phyloP scores from a whole-genome alignment of 2,797 vertebrate genomes.

The Notolepis coatsorum region DNA sequence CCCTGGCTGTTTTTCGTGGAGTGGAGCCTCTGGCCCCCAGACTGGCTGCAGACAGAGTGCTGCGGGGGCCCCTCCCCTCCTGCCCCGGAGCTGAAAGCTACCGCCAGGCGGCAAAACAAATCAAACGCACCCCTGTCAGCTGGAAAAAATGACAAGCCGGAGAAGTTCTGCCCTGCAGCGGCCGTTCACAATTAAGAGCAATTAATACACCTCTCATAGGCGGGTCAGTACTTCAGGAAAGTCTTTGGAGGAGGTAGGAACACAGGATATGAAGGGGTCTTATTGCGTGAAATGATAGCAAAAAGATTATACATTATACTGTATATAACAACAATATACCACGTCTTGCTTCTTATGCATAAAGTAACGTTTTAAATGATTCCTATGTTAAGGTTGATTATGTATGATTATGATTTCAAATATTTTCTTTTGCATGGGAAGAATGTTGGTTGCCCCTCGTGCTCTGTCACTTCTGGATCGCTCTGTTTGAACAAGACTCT shows the following conservation, averaged over 20 bases:
- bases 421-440: constrained; percentile 46
- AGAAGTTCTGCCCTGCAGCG: constrained; percentile 76
- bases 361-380: constrained; percentile 34
- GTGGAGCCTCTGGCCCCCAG: constrained; percentile 64
- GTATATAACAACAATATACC: too few species aligned
- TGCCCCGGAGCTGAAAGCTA: constrained; percentile 71
- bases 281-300: constrained; percentile 1
- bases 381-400: constrained; percentile 34
- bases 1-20: too few species aligned
- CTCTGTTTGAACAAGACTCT: constrained; percentile 59
- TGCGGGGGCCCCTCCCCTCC: constrained; percentile 62
- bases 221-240: constrained; percentile 61
- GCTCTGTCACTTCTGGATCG: constrained; percentile 54
- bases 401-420: constrained; percentile 47
- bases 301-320: too few species aligned
- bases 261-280: neutral
- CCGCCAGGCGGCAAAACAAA: constrained; percentile 67
- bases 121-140: constrained; percentile 59
- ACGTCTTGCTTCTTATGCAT: too few species aligned
- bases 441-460: constrained; percentile 36
- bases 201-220: constrained; percentile 73
- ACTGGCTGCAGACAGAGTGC: constrained; percentile 56
- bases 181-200: constrained; percentile 82
- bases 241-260: constrained; percentile 9
- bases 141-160: constrained; percentile 72